These are phyloP conservation scores for Catocala fraxini DNA, from an alignment of 2,888 invertebrate genomes.

Conservation along the genomic window DNA sequence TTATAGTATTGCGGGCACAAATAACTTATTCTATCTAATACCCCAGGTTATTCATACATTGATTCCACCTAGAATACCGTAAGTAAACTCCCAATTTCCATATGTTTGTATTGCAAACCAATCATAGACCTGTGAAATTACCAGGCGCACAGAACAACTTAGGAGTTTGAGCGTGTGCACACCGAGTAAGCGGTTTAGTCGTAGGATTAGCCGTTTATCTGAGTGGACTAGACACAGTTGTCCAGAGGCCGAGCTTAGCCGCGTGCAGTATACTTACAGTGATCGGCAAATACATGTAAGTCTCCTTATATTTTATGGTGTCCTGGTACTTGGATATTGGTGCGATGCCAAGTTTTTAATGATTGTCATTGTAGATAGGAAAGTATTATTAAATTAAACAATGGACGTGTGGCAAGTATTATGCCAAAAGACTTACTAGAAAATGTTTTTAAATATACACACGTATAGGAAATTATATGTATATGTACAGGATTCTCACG, in stretches of 20 bases:
- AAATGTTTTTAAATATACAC: no score
- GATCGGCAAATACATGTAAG: not conserved
- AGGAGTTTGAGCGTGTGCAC: slow-evolving; percentile 39
- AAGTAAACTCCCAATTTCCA: not conserved
- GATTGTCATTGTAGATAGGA: no score
- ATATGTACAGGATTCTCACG: no score
- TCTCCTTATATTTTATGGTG: not conserved
- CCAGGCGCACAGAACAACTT: slow-evolving; percentile 33
- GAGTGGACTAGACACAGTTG: slow-evolving; percentile 27
- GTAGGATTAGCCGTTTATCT: slow-evolving; percentile 43
- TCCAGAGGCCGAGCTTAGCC: slow-evolving; percentile 17
- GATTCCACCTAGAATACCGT: not conserved
- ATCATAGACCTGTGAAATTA: slow-evolving; percentile 16
- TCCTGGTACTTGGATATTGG: not conserved
- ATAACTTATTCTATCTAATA: no score
- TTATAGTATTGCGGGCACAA: no score
- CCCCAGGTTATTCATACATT: no score
- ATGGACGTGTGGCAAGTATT: no score
- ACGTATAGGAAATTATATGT: no score
- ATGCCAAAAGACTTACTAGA: no score
- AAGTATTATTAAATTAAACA: no score
- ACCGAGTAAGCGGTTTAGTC: slow-evolving; percentile 48
- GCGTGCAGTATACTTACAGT: not conserved
- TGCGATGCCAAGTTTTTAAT: not conserved
- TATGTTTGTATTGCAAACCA: not conserved